phyloP scores from a whole-genome alignment of 2,797 vertebrate species.

The Phoxinus dragarum region DNA sequence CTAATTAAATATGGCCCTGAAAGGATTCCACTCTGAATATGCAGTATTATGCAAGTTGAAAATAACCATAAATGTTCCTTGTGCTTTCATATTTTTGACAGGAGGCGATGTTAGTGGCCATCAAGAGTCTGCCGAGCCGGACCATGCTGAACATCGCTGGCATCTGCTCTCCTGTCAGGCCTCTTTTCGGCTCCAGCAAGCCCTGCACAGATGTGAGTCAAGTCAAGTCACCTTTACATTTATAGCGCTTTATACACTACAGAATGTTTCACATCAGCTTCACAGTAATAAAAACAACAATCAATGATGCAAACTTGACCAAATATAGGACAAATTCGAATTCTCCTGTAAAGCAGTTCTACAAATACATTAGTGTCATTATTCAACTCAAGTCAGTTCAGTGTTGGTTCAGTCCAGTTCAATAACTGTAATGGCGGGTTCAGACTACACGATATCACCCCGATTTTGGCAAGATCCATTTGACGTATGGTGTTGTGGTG shows the following conservation, averaged over 20 bases:
- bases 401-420: neutral
- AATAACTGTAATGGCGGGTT: neutral
- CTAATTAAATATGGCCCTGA: neutral
- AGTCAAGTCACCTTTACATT: neutral
- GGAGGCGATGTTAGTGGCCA: conserved; percentile 90
- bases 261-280: neutral
- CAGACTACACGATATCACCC: neutral
- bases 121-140: conserved; percentile 90
- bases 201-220: conserved; percentile 86
- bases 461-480: neutral
- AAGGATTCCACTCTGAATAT: neutral
- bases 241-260: neutral
- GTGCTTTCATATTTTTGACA: conserved; percentile 64
- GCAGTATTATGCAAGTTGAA: neutral
- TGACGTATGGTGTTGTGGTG: neutral
- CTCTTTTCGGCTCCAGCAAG: conserved; percentile 88
- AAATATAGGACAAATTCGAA: neutral
- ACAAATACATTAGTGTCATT: neutral
- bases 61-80: neutral
- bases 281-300: neutral
- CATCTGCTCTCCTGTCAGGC: conserved; percentile 81
- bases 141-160: conserved; percentile 87
- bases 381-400: neutral
- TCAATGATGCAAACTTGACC: neutral
- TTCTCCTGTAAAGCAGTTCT: neutral